Evolutionary conservation across 2,113 vertebrate genomes (phyloP).

Genomic region (Hypocryptadius cinnamomeus): DNA sequence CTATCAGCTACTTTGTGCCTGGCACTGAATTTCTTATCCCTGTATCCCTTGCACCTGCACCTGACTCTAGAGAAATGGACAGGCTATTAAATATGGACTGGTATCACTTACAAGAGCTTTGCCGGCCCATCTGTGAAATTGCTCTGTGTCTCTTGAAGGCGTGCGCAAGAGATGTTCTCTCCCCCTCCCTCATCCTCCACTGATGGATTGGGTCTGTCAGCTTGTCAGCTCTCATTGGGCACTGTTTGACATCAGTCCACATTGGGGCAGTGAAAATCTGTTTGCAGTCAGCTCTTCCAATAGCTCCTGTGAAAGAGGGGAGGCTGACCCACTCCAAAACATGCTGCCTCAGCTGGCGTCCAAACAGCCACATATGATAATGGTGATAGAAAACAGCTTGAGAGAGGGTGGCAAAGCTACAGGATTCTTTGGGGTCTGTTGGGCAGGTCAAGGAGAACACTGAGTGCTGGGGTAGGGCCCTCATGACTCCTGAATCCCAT

Average conservation of each 20-base stretch:
- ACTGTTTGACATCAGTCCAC: conserved; percentile 64
- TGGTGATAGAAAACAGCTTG: not conserved
- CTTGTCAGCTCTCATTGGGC: conserved; percentile 73
- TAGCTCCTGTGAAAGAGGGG: conserved; percentile 49
- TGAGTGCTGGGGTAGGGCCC: not conserved
- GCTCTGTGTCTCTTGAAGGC: conserved; percentile 31
- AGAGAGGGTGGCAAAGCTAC: not conserved
- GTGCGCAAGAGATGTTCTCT: not conserved
- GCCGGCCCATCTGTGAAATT: conserved; percentile 18
- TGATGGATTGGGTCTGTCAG: conserved; percentile 69
- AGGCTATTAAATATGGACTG: conserved; percentile 39
- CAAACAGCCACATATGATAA: not conserved
- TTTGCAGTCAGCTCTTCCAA: conserved; percentile 71
- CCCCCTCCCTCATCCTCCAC: not conserved
- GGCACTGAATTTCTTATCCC: not conserved
- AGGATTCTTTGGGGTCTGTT: not conserved
- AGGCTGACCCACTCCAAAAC: conserved; percentile 46
- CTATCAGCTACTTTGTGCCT: not conserved
- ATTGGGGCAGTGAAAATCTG: conserved; percentile 68
- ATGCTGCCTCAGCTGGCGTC: conserved; percentile 35
- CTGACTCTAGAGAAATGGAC: not conserved
- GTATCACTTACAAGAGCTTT: conserved; percentile 39
- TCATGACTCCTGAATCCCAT: not conserved
- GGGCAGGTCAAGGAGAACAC: not conserved
- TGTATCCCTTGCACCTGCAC: not conserved